phyloP scores from a whole-genome alignment of 2,797 vertebrate genomes.

The Lacerta agilis region DNA sequence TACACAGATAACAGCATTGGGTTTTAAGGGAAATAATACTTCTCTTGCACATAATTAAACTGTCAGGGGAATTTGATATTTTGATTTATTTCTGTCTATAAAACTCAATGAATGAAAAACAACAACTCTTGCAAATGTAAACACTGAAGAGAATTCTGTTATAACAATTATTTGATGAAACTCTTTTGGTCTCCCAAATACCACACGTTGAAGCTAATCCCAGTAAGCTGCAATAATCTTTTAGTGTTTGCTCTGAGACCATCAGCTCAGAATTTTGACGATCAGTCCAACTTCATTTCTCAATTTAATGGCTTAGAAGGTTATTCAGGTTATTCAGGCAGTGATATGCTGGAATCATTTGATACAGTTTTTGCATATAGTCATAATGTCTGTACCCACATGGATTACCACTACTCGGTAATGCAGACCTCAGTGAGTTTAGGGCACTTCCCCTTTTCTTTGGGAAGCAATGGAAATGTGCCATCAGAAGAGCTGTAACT shows the following conservation, averaged over 20 bases:
- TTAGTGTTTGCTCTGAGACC: not conserved
- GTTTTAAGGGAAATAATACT: not conserved
- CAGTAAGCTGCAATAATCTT: constrained; percentile 3
- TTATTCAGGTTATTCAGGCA: not conserved
- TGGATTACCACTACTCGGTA: not conserved
- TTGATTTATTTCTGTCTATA: not conserved
- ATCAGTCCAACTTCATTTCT: not conserved
- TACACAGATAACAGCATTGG: not conserved
- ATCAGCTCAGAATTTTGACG: not conserved
- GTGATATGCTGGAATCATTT: not conserved
- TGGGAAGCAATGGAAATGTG: not conserved
- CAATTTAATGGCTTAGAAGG: not conserved
- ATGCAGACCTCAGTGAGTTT: too few relatives aligned
- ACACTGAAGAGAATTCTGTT: constrained; percentile 1
- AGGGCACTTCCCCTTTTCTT: not conserved
- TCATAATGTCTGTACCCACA: not conserved
- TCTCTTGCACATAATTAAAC: not conserved
- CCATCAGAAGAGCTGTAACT: not conserved
- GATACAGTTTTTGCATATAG: not conserved
- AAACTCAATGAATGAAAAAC: not conserved
- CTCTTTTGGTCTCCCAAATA: not conserved
- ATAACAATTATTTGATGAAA: not conserved
- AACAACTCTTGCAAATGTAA: not conserved
- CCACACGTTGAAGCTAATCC: constrained; percentile 10
- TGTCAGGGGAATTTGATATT: not conserved